phyloP scores from a whole-genome alignment of 2,113 vertebrate genomes.

The Eleginops maclovinus region DNA sequence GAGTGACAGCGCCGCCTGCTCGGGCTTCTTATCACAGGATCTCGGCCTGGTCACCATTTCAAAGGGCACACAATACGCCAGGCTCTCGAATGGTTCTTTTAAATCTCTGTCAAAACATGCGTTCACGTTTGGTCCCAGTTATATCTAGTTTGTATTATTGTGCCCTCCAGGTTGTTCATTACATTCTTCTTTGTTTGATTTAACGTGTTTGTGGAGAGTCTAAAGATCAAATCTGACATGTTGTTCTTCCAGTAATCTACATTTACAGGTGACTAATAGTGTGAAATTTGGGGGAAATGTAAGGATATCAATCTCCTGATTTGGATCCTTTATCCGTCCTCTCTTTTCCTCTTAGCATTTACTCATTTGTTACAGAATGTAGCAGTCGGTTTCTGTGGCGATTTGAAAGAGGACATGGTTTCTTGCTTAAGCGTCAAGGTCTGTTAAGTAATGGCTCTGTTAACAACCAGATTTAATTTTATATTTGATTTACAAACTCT shows the following conservation, averaged over 20 bases:
- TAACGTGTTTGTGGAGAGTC: constrained; percentile 51
- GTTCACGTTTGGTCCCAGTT: constrained; percentile 1
- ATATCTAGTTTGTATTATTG: constrained; percentile 4
- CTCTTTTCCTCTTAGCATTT: constrained; percentile 10
- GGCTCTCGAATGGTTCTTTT: background rate
- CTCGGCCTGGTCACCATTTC: constrained; percentile 50
- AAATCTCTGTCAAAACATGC: background rate
- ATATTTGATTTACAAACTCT: background rate
- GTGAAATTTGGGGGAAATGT: constrained; percentile 11
- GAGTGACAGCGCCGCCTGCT: constrained; percentile 79
- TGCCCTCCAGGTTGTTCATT: constrained; percentile 1
- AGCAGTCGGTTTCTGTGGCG: background rate
- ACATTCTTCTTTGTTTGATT: constrained; percentile 33
- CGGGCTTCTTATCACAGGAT: constrained; percentile 52
- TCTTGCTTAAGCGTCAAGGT: background rate
- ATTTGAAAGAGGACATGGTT: background rate
- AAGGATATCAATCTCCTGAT: too few species aligned
- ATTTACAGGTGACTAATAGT: constrained; percentile 22
- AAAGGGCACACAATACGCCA: constrained; percentile 29
- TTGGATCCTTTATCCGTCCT: too few species aligned
- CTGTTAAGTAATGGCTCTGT: background rate
- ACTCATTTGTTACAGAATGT: constrained; percentile 9
- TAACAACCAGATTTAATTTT: background rate
- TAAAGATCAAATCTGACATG: constrained; percentile 57
- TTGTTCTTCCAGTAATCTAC: background rate